Base-by-base conservation (phyloP, 2,888 invertebrate species). In the Dynastes grantii region DNA sequence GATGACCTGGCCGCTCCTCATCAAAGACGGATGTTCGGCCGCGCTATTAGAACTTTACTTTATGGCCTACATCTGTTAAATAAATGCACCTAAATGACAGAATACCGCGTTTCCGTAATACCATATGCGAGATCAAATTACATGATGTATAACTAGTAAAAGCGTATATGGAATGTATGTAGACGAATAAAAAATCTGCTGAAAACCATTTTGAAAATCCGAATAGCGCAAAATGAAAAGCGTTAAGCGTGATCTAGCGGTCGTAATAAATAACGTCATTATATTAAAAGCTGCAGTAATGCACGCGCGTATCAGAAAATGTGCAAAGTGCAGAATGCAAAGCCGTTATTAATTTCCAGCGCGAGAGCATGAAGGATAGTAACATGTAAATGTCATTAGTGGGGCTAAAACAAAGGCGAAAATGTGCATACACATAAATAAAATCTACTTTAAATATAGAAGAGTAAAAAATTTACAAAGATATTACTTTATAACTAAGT, bases 331-430 rank as follows among this genome's bases (percentile, higher is more conserved):
- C 16, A 13, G 37, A 65, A 65, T 65, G 65, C 65, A 40, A 65
- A 65, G 65, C 40, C 40, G n/a, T 37, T 65, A 65, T 65, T 65
- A 65, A 65, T 65, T 65, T 63, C n/a, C 40, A 45, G 4, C 37
- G 40, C 40, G n/a, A 65, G 16, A 40, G 40, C 40, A 40, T 45
- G 45, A 40, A 65, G 65, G n/a, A 65, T 40, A 45, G 6, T 45
- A 45, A 65, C 40, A 16, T 40, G 37, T 40, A 65, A 40, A 22
- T 16, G 40, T 40, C 4, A 64, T 64, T 37, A 45, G 45, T 45
- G 45, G 13, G 5, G 65, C 22, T 65, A 22, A 22, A 65, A 65
- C 13, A 55, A 55, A 55, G 11, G 55, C 55, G 55, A 22, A n/a
- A 55, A 55, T n/a, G 55, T 4, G 22, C n/a, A 8, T 55, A 55